These are phyloP conservation scores for Ciconia nigra DNA, from an alignment of 2,797 vertebrate species.

Conservation along the genomic window DNA sequence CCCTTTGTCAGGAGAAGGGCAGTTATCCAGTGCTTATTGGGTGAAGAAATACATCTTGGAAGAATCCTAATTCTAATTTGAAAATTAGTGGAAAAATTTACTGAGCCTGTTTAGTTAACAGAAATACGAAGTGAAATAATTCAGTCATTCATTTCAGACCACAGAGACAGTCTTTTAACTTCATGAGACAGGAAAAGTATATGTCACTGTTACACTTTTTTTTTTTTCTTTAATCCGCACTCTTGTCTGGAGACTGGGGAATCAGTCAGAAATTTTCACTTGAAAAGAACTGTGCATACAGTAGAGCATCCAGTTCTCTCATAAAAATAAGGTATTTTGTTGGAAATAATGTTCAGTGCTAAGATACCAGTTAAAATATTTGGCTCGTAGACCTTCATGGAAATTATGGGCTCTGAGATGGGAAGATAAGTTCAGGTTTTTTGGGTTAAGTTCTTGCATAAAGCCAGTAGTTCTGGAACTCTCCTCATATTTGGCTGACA, in stretches of 20 bases:
- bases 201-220: background rate
- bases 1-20: background rate
- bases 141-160: conserved; percentile 39
- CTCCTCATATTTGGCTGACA: background rate
- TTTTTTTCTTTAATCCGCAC: background rate
- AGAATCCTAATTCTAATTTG: conserved; percentile 24
- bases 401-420: background rate
- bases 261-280: background rate
- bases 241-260: background rate
- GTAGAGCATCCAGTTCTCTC: background rate
- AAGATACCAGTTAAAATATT: background rate
- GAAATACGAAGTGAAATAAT: conserved; percentile 18
- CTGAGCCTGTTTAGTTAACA: conserved; percentile 4
- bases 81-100: conserved; percentile 58
- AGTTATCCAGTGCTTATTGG: background rate
- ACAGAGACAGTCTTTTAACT: conserved; percentile 40
- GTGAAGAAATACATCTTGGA: conserved; percentile 30
- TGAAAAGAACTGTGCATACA: background rate
- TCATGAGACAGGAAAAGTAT: conserved; percentile 11
- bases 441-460: background rate
- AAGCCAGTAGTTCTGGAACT: background rate
- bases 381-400: background rate
- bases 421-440: background rate
- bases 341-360: background rate
- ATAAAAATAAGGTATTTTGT: background rate